Evolutionary conservation across 2,888 invertebrate species (phyloP), one percentile per base, ranked within the genome.

Genomic region (Ramazzottius varieornatus): DNA sequence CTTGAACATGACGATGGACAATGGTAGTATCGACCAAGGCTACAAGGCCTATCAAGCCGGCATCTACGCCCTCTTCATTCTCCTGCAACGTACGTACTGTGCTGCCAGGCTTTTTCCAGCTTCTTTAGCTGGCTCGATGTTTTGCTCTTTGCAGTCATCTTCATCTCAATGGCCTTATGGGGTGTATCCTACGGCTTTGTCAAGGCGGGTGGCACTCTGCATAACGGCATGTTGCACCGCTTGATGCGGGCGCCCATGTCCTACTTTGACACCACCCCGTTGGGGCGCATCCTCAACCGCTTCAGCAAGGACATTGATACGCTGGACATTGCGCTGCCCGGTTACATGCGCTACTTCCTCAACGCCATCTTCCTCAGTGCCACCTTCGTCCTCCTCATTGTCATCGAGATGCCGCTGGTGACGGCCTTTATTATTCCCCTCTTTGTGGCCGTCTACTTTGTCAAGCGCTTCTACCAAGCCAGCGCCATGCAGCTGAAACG

Each of bases 401-500:
- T 54, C 13, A 29, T 63, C 2, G 67, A 54, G 32, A 63, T 54
- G 24, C 67, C 68, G 4, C 32, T 68, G 33, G 66, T 69, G 24
- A 40, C 69, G 1, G 54, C 66, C n/a, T 32, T 67, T n/a, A 46
- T 68, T 63, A 64, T 68, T 1, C 70, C 70, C 1, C 46, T 70
- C 1, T 54, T 29, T 13, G 20, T 67, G 32, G 2, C 68, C 2
- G 67, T 66, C 46, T 33, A 66, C 16, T 67, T 68, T 32, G 34
- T 68, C 13, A 68, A 68, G 65, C 68, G 68, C 33, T 32, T 13
- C 66, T 1, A 34, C 20, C 8, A 32, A 8, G 32, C 20, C 24
- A 16, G 64, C 24, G 1, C 24, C 1, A 72, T 77, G 46, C 78
- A 78, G 68, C 69, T 79, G 67, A 77, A 77, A 66, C 71, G 78